A percentile compares a stretch with the other conserved stretches of the same genome.
These are phyloP conservation scores for Pogonophryne albipinna DNA, from an alignment of 2,797 vertebrate species.

Conservation along the genomic window DNA sequence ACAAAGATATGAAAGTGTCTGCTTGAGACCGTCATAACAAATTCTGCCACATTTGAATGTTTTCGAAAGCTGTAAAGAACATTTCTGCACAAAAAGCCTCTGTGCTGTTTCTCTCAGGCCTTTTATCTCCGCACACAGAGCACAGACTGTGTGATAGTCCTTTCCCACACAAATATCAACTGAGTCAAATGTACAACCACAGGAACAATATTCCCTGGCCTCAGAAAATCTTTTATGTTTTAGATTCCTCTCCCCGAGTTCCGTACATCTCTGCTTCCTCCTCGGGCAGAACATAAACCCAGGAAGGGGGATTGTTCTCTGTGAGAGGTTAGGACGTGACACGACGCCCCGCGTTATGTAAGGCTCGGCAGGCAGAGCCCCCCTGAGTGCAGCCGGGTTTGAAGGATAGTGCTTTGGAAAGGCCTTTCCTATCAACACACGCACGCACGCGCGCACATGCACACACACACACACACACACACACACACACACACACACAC, in stretches of 20 bases:
- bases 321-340: slow-evolving; percentile 74
- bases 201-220: slow-evolving; percentile 38
- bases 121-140: slow-evolving; percentile 36
- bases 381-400: slow-evolving; percentile 73
- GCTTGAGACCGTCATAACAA: too few species aligned
- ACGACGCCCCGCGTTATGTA: slow-evolving; percentile 75
- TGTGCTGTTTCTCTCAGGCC: background rate
- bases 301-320: slow-evolving; percentile 82
- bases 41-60: too few species aligned
- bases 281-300: slow-evolving; percentile 76
- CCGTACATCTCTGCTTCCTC: slow-evolving; percentile 74
- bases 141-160: background rate
- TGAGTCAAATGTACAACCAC: slow-evolving; percentile 26
- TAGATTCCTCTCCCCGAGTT: slow-evolving; percentile 50
- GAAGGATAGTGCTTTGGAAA: slow-evolving; percentile 77
- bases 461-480: slow-evolving; percentile 21
- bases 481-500: slow-evolving; percentile 21
- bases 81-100: background rate
- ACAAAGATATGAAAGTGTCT: too few species aligned
- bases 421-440: slow-evolving; percentile 66
- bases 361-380: slow-evolving; percentile 61
- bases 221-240: slow-evolving; percentile 52
- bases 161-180: slow-evolving; percentile 40
- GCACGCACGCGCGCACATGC: slow-evolving; percentile 24
- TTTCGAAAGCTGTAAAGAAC: background rate